Percentiles rank a stretch among this genome's conserved stretches.
Conservation (phyloP, 2,113 vertebrate genomes). For the Stictonetta naevosa region DNA sequence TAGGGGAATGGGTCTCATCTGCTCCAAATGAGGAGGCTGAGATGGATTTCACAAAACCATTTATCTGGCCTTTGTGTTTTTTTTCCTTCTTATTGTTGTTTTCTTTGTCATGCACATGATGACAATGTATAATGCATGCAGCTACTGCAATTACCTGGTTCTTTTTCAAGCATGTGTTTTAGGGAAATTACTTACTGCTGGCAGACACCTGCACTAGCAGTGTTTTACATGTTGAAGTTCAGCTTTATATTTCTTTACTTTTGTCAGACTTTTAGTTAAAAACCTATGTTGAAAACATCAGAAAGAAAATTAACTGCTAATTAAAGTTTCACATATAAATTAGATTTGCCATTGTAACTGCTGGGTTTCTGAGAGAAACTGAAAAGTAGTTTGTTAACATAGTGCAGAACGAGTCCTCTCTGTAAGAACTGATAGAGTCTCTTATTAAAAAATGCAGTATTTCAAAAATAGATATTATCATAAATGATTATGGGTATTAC, state of each 20-base stretch:
- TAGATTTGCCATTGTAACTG: background rate
- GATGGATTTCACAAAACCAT: background rate
- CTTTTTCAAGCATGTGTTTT: rapidly evolving
- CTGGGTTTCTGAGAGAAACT: background rate
- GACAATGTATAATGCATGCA: rapidly evolving
- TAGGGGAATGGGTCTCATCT: background rate
- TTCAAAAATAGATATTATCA: background rate
- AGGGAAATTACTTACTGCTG: background rate
- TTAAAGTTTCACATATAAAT: background rate
- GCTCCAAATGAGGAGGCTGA: background rate
- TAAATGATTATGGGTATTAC: background rate
- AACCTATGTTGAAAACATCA: background rate
- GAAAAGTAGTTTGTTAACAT: rapidly evolving
- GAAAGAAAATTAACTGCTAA: background rate
- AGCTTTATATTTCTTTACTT: background rate
- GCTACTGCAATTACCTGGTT: background rate
- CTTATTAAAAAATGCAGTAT: background rate
- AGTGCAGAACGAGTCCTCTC: background rate
- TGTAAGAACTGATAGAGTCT: background rate
- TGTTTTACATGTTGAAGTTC: background rate
- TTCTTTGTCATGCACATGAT: background rate
- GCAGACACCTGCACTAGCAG: background rate
- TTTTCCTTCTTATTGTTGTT: background rate
- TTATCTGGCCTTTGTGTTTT: background rate
- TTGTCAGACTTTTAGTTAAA: background rate